Evolutionary conservation across 2,113 vertebrate species (phyloP).

Genomic region (Prunella fulvescens): DNA sequence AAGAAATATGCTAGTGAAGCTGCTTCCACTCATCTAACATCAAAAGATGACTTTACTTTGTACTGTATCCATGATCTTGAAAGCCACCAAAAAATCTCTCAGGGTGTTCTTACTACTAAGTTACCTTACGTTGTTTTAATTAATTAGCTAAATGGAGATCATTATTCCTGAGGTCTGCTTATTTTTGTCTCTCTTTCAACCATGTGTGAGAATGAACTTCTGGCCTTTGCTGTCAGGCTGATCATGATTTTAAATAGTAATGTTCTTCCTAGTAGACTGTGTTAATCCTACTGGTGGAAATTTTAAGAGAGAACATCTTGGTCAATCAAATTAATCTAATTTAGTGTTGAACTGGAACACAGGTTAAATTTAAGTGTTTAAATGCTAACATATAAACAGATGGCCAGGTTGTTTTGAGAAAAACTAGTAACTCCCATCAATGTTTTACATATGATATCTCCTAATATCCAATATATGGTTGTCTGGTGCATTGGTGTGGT

Average conservation of each 20-base stretch:
- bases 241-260: slow-evolving; percentile 31
- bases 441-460: not conserved
- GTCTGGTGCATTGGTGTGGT: not conserved
- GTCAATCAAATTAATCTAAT: not conserved
- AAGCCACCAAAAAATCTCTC: slow-evolving; percentile 33
- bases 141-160: slow-evolving; percentile 60
- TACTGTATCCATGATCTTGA: slow-evolving; percentile 56
- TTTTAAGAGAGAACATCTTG: not conserved
- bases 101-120: slow-evolving; percentile 38
- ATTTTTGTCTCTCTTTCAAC: slow-evolving; percentile 42
- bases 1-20: slow-evolving; percentile 31
- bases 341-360: not conserved
- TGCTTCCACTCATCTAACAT: slow-evolving; percentile 50
- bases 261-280: not conserved
- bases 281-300: not conserved
- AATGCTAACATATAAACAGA: not conserved
- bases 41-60: slow-evolving; percentile 62
- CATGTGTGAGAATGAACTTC: not conserved
- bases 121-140: slow-evolving; percentile 60
- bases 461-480: not conserved
- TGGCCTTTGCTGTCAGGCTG: slow-evolving; percentile 10
- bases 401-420: not conserved
- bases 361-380: not conserved
- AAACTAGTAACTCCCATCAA: not conserved
- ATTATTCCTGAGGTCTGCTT: slow-evolving; percentile 48